A percentile compares a stretch with the other conserved stretches of the same genome.
phyloP scores from a whole-genome alignment of 2,113 vertebrate genomes.

The Mixornis gularis region DNA sequence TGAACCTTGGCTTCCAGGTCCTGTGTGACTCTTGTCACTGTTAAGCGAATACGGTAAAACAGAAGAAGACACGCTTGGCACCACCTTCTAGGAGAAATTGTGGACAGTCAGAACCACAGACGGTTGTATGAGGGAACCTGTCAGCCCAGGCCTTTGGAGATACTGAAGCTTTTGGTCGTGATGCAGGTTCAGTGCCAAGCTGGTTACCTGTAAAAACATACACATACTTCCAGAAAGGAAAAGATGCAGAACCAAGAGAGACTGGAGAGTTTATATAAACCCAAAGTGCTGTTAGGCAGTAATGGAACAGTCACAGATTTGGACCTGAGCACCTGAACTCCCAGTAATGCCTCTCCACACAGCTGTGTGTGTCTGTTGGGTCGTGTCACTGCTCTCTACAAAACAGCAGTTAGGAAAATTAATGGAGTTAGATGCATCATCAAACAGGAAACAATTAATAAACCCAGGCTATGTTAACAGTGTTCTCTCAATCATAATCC shows the following conservation, averaged over 20 bases:
- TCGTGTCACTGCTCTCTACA: neutral
- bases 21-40: neutral
- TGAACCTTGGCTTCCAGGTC: neutral
- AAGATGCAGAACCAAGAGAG: neutral
- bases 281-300: neutral
- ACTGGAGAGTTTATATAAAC: neutral
- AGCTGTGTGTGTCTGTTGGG: neutral
- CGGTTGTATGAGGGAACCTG: neutral
- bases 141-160: neutral
- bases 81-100: neutral
- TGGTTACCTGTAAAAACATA: neutral
- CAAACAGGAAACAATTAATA: neutral
- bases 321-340: neutral
- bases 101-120: neutral
- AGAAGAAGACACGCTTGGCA: neutral
- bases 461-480: neutral
- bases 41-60: neutral
- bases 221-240: neutral
- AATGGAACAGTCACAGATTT: neutral
- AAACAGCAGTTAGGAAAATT: neutral
- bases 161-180: neutral
- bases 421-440: neutral
- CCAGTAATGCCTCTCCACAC: neutral
- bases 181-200: neutral
- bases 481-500: neutral